Evolutionary conservation across 2,113 vertebrate genomes (phyloP), one percentile per base, ranked within the genome.

Genomic region (Pipa parva): DNA sequence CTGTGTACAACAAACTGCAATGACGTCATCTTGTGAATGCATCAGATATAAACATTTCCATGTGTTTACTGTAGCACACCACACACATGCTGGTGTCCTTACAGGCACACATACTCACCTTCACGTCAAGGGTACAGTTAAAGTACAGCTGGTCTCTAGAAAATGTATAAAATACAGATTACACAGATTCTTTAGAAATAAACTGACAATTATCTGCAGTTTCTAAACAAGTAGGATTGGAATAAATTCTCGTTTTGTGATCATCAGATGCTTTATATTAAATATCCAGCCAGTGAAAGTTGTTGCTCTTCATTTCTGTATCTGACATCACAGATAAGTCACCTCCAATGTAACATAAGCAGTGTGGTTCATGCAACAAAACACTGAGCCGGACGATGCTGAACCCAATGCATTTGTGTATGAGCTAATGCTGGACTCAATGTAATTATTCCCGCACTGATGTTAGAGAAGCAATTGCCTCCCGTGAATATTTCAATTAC

Each of bases 11-110:
- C 42, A 60, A 51, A 22, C 65, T 60, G 57, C 65, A 69, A 54
- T 69, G 57, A 52, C 52, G 56, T 60, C 36, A 68, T 59, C 29
- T 36, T 39, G 21, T 58, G 29, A 48, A 18, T 69, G 57, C 33
- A 48, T 69, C 48, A 51, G 22, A 60, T 52, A 46, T 60, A 69
- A 69, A 42, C 57, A 60, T 37, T 52, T 68, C 52, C 64, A 59
- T 59, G 64, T 59, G 46, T 22, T n/a, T 59, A 58, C 46, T 12
- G 7, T 13, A 20, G 5, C 18, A 29, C 18, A 48, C 15, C 2
- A 2, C 37, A n/a, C 10, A 6, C 10, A 5, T 31, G 29, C 5
- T 42, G 1, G 1, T 42, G 39, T 36, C 3, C 33, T 36, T 7
- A 3, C 15, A 13, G 10, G 10, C 2, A 9, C 3, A 36, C 5